Percentiles rank a stretch among this genome's conserved stretches.
These are phyloP conservation scores for Muscicapa comitata DNA, from an alignment of 2,797 vertebrate genomes.

Conservation along the genomic window DNA sequence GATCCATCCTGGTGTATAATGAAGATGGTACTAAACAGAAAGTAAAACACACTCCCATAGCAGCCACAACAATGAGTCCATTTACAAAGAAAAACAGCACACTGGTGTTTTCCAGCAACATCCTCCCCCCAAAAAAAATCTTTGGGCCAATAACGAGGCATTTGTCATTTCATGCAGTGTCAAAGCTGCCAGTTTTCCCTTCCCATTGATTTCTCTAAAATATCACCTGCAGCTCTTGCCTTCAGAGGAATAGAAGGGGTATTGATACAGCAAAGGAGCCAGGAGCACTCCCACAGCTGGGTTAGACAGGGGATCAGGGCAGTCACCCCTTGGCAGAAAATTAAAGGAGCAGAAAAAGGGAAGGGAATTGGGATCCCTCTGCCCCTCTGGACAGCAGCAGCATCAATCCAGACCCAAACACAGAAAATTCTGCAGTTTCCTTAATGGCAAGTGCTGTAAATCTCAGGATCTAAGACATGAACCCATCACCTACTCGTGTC, in stretches of 20 bases:
- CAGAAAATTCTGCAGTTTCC: background rate
- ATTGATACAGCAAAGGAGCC: background rate
- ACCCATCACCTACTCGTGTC: background rate
- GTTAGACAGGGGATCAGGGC: background rate
- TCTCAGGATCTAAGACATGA: background rate
- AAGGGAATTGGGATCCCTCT: background rate
- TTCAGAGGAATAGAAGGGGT: background rate
- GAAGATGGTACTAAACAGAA: background rate
- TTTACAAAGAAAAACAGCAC: background rate
- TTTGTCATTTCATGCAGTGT: background rate
- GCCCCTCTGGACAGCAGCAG: background rate
- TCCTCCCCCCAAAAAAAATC: fast-evolving
- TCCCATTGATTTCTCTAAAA: background rate
- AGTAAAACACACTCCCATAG: background rate
- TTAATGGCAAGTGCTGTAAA: background rate
- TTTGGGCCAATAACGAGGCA: background rate
- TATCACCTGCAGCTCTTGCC: background rate
- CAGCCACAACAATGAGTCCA: background rate
- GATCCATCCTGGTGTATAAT: background rate
- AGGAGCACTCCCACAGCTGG: background rate
- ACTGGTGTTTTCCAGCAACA: background rate
- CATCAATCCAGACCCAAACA: background rate
- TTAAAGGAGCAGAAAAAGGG: background rate
- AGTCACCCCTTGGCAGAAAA: background rate
- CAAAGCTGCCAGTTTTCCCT: background rate